Conservation (phyloP, 2,113 vertebrate species). For the Zingel zingel region DNA sequence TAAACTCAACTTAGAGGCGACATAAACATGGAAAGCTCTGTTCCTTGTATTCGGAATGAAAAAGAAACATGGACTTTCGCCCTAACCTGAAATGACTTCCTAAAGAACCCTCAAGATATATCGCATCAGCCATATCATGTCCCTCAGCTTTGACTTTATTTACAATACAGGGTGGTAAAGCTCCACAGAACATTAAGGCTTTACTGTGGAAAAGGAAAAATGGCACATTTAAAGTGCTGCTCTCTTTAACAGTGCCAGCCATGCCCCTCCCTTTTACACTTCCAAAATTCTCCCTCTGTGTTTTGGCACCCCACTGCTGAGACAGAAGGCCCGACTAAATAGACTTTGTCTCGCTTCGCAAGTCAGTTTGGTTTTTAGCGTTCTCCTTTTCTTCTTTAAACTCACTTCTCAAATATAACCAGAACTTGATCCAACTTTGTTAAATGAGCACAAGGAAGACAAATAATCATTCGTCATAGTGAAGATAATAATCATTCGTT, state of each 20-base stretch:
- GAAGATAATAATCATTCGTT: constrained; percentile 30
- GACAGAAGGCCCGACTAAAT: constrained; percentile 64
- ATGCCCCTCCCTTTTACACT: constrained; percentile 41
- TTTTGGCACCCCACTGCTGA: constrained; percentile 61
- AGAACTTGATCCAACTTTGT: constrained; percentile 43
- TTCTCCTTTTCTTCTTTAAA: constrained; percentile 22
- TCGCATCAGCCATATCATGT: neutral
- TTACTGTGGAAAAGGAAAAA: constrained; percentile 19
- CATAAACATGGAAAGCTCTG: constrained; percentile 40
- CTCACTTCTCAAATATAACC: constrained; percentile 30
- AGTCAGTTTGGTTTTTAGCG: constrained; percentile 35
- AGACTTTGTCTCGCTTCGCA: constrained; percentile 55
- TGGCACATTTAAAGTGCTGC: constrained; percentile 12
- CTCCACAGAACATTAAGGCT: neutral
- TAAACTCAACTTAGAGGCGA: constrained; percentile 46
- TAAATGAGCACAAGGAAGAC: constrained; percentile 21
- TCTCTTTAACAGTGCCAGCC: constrained; percentile 3
- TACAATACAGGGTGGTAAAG: neutral
- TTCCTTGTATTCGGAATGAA: constrained; percentile 22
- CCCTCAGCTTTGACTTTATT: constrained; percentile 8
- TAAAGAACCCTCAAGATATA: constrained; percentile 20
- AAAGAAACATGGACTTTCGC: constrained; percentile 23
- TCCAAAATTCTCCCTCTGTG: constrained; percentile 24
- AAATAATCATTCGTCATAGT: constrained; percentile 6
- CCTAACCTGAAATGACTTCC: constrained; percentile 17